Evolutionary conservation across 37 sponge, comb jelly and placozoan genomes (phyloP), one percentile per base, ranked within the genome.

Genomic region (Tethya wilhelma): DNA sequence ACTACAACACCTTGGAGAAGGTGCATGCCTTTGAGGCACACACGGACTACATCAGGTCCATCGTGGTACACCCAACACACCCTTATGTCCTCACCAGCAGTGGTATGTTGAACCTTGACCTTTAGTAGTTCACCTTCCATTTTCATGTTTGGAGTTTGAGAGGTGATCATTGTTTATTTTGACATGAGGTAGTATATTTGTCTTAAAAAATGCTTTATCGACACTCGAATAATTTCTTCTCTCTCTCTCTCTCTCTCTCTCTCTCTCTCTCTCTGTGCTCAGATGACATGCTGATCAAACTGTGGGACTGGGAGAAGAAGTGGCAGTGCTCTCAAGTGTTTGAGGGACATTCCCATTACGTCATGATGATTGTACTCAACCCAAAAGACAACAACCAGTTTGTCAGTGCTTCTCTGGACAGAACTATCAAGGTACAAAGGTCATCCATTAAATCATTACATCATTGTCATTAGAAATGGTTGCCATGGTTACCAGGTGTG

Each of bases 341-440:
- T 67, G 99, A 98, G 70, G 99, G 99, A 23, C 99, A 98, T 89
- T 68, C 90, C 45, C 99, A 98, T 69, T 98, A 96, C 66, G 96
- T 98, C 73, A 98, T 98, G 99, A 93, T 94, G 86, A 89, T 98
- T 32, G 99, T 93, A 11, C 78, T 98, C 80, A 98, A 98, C 81
- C 99, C 99, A 34, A 98, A 98, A 74, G 99, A 98, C 82, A 95
- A 86, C 88, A 98, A 98, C 92, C 96, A 91, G 73, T 98, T 98
- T 78, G 99, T 94, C 60, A 96, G 94, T 77, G 94, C 94, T 53
- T 92, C 94, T 36, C 89, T 98, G 22, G 99, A 98, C 75, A 73
- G 89, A 31, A 96, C 94, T 26, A 86, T 98, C 75, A 93, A 96
- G 87, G 97, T 88, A 72, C 17, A 44, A 0, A 20, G 30, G 64